Evolutionary conservation across 1,140 invertebrate genomes (phyloP), one percentile per base, ranked within the genome.

Genomic region (Penaeus indicus): DNA sequence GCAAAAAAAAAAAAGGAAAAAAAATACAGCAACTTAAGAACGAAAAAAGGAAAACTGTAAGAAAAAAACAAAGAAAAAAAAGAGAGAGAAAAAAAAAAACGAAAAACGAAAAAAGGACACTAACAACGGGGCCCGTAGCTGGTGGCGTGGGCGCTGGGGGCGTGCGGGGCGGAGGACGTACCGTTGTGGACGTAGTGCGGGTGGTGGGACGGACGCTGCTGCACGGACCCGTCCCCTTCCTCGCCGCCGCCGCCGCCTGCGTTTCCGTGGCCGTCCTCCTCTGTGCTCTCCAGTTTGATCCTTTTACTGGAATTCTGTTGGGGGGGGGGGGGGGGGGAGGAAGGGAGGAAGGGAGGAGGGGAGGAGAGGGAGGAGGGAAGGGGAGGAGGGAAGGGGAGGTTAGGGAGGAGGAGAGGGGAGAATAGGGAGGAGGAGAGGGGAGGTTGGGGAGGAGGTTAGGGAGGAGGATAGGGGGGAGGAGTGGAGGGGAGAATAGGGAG

Each of bases 151-250:
- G 54, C 54, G 54, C 10, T 54, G 54, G 8, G 54, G 54, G 54
- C 54, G 54, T 54, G 54, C 54, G 54, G 54, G 54, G 54, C 54
- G 54, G 18, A 11, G 22, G 16, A 88, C 86, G 21, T 83, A 88
- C 86, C 86, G 80, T 88, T 88, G 67, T 88, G 86, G 54, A 88
- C 80, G 88, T 89, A 89, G 84, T 89, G 88, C n/a, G 88, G 84
- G 78, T 89, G 88, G 22, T 54, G 64, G 5, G 79, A 38, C 18
- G 78, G 78, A 13, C 75, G 84, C 19, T 85, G 83, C 25, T 54
- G 38, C 18, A 25, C 67, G 19, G 47, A 42, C 8, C 38, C 67
- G 19, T 67, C 63, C 8, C 38, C 42, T n/a, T 89, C 88, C 19
- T 75, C 78, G 19, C 61, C 63, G n/a, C 62, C 63, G n/a, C 62